These are phyloP conservation scores for Nixonia krombeini DNA, from an alignment of 1,140 invertebrate species.

Conservation along the genomic window DNA sequence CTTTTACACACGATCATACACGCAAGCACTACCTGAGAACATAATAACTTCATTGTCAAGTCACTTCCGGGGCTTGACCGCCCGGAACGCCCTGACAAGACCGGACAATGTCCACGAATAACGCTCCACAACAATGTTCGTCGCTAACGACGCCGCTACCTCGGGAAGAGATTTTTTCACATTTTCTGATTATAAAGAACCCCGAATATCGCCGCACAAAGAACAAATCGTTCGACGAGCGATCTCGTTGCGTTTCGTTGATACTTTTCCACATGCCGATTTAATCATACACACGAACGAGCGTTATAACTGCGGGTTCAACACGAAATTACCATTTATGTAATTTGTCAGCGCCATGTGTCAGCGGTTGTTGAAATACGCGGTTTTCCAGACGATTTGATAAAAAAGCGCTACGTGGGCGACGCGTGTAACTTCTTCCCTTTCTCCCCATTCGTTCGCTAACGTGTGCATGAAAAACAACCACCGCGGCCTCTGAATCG, in stretches of 20 bases:
- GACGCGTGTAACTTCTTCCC: conserved; percentile 43
- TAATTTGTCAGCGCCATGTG: conserved; percentile 69
- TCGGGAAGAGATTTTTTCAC: not conserved
- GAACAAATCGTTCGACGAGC: too few relatives aligned
- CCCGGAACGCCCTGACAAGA: conserved; percentile 50
- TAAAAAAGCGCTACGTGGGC: conserved; percentile 63
- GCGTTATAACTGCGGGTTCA: too few relatives aligned
- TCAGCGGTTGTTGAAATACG: conserved; percentile 44
- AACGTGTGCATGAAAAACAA: conserved; percentile 13
- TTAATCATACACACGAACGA: too few relatives aligned
- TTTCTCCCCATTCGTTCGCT: conserved; percentile 18
- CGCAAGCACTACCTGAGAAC: conserved; percentile 30
- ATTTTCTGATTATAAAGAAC: too few relatives aligned
- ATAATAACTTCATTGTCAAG: conserved; percentile 64
- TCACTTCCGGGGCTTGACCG: conserved; percentile 65
- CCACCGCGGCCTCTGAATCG: conserved; percentile 12
- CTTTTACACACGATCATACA: conserved; percentile 24
- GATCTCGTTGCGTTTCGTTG: too few relatives aligned
- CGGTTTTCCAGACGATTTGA: conserved; percentile 68
- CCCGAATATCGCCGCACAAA: too few relatives aligned
- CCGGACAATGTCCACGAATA: conserved; percentile 60
- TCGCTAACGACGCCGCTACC: not conserved
- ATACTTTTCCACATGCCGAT: too few relatives aligned
- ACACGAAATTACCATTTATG: conserved; percentile 61
- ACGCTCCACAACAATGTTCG: conserved; percentile 43